Base-by-base conservation (phyloP, 2,113 vertebrate genomes). In the Microtus pennsylvanicus region DNA sequence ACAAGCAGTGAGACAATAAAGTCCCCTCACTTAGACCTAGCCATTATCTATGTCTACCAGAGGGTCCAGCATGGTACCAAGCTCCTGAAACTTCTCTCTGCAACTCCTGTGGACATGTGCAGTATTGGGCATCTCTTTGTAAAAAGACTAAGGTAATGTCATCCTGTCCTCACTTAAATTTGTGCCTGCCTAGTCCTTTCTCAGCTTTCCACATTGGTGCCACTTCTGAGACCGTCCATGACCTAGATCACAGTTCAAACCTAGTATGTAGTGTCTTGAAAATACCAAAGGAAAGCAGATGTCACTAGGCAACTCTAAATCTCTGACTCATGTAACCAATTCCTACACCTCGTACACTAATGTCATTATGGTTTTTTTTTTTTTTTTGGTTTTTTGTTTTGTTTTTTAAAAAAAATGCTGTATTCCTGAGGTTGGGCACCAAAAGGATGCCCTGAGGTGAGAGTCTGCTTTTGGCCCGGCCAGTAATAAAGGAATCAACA, bases 31-130 rank as follows among this genome's bases (percentile, higher is more conserved):
- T 99, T 99, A 11, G 99, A 99, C 58, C 98, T 99, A 94, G 99
- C 99, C 30, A 98, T 99, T 75, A 99, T 99, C 98, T 99, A 99
- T 98, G 99, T 99, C 98, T 99, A 99, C 96, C 99, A 99, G 98
- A 99, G 99, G 99, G 99, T 99, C 24, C 99, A 1, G 98, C 99
- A 97, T 99, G 99, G 99, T 99, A 99, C 87, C 98, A 99, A 7
- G 99, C 99, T 45, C 99, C 99, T 0, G 99, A 99, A 97, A 99
- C 99, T 93, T 98, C 99, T 85, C 99, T 99, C 99, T 0, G 99
- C 99, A 74, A 99, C 99, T 17, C 99, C 99, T 12, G 99, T 99
- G 85, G 99, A 99, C 95, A 98, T 99, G 91, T 99, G 99, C 99
- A 99, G 99, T 83, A 99, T 99, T 2, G 99, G 99, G 92, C 99